A percentile compares a stretch with the other conserved stretches of the same genome.
Evolutionary conservation across 1,140 invertebrate species (phyloP).

Genomic region (Arctopsyche grandis): DNA sequence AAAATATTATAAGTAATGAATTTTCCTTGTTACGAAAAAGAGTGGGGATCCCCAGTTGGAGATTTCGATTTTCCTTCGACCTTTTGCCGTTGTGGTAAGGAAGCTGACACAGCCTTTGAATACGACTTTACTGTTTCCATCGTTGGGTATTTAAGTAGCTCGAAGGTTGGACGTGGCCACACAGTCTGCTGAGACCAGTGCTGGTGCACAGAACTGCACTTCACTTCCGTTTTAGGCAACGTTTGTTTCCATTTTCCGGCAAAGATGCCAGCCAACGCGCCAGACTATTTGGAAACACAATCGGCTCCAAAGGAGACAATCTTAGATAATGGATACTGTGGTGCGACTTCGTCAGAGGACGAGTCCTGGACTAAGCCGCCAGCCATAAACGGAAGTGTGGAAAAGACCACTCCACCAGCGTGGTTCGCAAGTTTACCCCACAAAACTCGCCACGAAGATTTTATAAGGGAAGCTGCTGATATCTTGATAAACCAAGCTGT

Average conservation of each 20-base stretch:
- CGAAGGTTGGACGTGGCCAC: conserved; percentile 47
- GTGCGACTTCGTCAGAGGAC: conserved; percentile 52
- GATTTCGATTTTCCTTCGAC: background rate
- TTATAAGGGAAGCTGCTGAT: conserved; percentile 75
- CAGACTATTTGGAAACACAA: conserved; percentile 46
- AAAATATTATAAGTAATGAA: no score
- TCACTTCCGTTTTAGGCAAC: conserved; percentile 14
- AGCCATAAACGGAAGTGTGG: conserved; percentile 9
- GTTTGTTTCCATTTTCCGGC: background rate
- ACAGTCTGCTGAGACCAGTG: conserved; percentile 41
- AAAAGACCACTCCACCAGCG: conserved; percentile 21
- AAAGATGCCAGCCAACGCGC: conserved; percentile 54
- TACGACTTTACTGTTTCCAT: conserved; percentile 27
- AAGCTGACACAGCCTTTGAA: conserved; percentile 10
- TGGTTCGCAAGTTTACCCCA: conserved; percentile 67
- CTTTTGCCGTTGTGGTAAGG: background rate
- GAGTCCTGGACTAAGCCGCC: conserved; percentile 44
- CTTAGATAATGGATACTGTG: conserved; percentile 50
- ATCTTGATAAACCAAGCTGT: conserved; percentile 78
- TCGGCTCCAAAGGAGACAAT: conserved; percentile 27
- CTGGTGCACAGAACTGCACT: conserved; percentile 43
- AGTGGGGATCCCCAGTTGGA: background rate
- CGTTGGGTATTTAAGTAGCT: conserved; percentile 49
- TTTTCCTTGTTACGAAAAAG: no score
- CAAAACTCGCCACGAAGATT: conserved; percentile 73